These are phyloP conservation scores for Sipha flava DNA, from an alignment of 1,140 invertebrate genomes.

Conservation along the genomic window DNA sequence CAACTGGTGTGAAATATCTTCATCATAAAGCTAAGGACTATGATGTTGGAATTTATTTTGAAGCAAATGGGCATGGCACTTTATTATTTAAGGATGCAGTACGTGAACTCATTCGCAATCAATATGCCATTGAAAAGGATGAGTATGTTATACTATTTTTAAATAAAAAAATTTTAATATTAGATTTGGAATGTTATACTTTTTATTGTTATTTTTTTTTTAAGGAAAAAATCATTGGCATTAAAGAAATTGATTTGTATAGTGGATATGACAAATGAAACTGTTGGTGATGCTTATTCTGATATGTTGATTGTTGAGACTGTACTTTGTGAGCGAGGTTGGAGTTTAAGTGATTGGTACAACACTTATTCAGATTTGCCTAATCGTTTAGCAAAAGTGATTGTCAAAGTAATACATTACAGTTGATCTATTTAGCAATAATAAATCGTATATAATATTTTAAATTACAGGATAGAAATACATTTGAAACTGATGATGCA, in stretches of 20 bases:
- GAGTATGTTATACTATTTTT: slow-evolving; percentile 10
- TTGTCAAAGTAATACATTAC: slow-evolving; percentile 47
- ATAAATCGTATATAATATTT: background rate
- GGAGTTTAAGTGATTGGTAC: slow-evolving; percentile 72
- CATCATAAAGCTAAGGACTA: slow-evolving; percentile 82
- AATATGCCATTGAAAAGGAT: slow-evolving; percentile 1
- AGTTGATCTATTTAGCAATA: background rate
- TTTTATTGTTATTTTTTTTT: background rate
- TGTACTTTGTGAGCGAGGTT: slow-evolving; percentile 71
- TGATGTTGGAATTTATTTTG: slow-evolving; percentile 97
- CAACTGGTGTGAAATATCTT: slow-evolving; percentile 97
- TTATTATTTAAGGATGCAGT: slow-evolving; percentile 59
- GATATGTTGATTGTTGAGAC: slow-evolving; percentile 91
- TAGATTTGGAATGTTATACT: background rate
- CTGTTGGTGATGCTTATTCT: slow-evolving; percentile 93
- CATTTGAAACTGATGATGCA: slow-evolving; percentile 76
- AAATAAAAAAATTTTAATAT: too few species aligned
- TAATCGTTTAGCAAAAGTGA: slow-evolving; percentile 79
- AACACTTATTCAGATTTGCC: slow-evolving; percentile 75
- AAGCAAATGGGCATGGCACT: slow-evolving; percentile 98
- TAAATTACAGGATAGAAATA: slow-evolving; percentile 59
- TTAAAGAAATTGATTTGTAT: slow-evolving; percentile 52
- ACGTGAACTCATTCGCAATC: background rate
- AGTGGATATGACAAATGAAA: slow-evolving; percentile 86
- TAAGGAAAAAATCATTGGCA: background rate